Evolutionary conservation across 1,140 invertebrate species (phyloP), one percentile per base, ranked within the genome.

Genomic region (Coptotermes formosanus): DNA sequence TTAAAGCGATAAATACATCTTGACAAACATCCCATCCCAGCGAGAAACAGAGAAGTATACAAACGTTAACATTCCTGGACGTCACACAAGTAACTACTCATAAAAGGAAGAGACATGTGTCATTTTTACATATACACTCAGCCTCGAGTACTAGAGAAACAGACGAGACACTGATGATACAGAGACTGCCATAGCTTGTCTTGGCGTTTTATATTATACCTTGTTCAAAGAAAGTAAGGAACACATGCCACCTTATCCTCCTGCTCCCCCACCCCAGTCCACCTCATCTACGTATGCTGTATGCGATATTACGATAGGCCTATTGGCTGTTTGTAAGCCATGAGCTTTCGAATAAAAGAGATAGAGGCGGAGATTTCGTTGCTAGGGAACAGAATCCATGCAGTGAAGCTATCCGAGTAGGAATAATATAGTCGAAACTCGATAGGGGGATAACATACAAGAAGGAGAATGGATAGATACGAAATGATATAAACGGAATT

Each of bases 291-390:
- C 7, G 12, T 64, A 12, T 64, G 59, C 64, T 75, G 64, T 75
- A 75, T 7, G n/a, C n/a, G 64, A 75, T 75, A 75, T 75, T 75
- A 75, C n/a, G 25, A 75, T 75, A 75, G 64, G 64, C 64, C 64
- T 75, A 75, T 75, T 75, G 64, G 64, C 64, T 75, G 64, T 75
- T 75, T 75, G 64, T 75, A 75, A 75, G 64, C 64, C 64, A 30
- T 75, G 64, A 75, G 64, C 64, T 30, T 75, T 30, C 25, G 64
- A 75, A 75, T 75, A 75, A 75, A 30, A 75, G 4, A 75, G 64
- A 75, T 30, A 75, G 64, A 75, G 64, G 64, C 64, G 64, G 64
- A 75, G 64, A 75, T 75, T 75, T 16, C 64, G 64, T 75, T 75
- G 64, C 64, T 75, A 75, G 64, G 64, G 9, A 75, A 75, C 64